These are phyloP conservation scores for Oxycera nigricornis DNA, from an alignment of 2,888 invertebrate species.

Conservation along the genomic window DNA sequence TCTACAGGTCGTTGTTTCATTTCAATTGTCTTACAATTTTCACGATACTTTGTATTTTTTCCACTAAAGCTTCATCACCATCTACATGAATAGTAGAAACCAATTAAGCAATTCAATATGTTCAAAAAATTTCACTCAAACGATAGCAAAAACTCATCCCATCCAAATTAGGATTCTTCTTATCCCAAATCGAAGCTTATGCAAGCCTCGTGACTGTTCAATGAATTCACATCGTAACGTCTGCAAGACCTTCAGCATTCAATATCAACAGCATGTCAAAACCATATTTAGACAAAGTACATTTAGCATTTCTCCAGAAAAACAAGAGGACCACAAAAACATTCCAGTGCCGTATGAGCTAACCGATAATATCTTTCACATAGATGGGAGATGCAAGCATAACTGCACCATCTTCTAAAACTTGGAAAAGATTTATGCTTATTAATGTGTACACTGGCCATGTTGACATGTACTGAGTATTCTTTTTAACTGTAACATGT, in stretches of 20 bases:
- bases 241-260: not conserved
- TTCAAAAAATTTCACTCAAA: no score
- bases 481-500: no score
- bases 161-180: no score
- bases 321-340: not conserved
- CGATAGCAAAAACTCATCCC: no score
- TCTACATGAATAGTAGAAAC: not conserved
- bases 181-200: not conserved
- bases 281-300: not conserved
- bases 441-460: not conserved
- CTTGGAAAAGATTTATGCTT: slow-evolving; percentile 5
- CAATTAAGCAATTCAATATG: no score
- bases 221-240: not conserved
- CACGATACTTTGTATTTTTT: not conserved
- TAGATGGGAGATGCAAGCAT: not conserved
- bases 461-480: no score
- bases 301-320: not conserved
- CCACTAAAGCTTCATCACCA: not conserved
- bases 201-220: not conserved
- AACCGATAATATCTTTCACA: not conserved
- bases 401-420: not conserved
- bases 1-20: not conserved
- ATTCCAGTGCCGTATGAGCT: not conserved
- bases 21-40: not conserved
- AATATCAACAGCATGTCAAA: not conserved